Evolutionary conservation across 2,113 vertebrate genomes (phyloP), one percentile per base, ranked within the genome.

Genomic region (Polyodon spathula): DNA sequence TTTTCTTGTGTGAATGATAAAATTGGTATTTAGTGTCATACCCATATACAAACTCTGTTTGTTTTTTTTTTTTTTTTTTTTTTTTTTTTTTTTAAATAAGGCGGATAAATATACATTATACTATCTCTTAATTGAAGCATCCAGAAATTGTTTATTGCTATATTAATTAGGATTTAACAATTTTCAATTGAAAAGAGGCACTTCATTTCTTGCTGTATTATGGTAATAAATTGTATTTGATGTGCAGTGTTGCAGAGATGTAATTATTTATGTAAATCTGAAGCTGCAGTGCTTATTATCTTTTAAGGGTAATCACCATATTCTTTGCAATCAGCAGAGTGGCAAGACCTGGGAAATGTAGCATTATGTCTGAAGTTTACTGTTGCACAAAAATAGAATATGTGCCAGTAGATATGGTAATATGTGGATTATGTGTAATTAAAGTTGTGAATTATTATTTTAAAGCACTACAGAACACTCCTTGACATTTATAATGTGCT

Each of bases 191-290:
- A 86, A 83, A 66, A 63, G 71, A 63, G 54, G 55, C 74, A 76
- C 73, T 78, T 67, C 69, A 71, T 69, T 81, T 86, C 77, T 79
- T 73, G 70, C 73, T 79, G 89, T 84, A 80, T 86, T 82, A 68
- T 76, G 66, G 79, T 77, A 78, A 80, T 84, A 82, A 79, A 68
- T 86, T 86, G 78, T 78, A 61, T 81, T 83, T 81, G 76, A 68
- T 81, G 73, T 75, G 60, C 71, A 73, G 62, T 76, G 76, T 80
- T 77, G 54, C 73, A 70, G 78, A 79, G 73, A 85, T 84, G 87
- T 86, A 83, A 84, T 89, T 86, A 90, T 90, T 89, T 88, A 87
- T 87, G 74, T 74, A 86, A 91, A 86, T 84, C 44, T 68, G 76
- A 76, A 77, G 72, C 63, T 59, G 46, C 48, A 8, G 41, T 40